phyloP scores from a whole-genome alignment of 1,140 invertebrate genomes.

The Amyelois transitella region DNA sequence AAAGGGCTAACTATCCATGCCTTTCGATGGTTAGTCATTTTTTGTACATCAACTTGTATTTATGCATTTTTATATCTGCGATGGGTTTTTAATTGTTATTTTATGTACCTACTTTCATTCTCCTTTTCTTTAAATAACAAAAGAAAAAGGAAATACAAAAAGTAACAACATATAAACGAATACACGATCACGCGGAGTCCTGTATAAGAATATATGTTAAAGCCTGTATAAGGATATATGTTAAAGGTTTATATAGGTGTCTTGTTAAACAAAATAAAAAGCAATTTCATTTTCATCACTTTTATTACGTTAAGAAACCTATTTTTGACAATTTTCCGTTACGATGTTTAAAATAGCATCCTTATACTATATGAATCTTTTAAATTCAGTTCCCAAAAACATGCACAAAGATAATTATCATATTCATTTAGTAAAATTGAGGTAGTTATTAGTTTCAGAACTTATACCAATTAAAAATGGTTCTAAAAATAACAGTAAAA shows the following conservation, averaged over 20 bases:
- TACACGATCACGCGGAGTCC: neutral
- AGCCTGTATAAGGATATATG: too few species aligned
- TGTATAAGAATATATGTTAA: neutral
- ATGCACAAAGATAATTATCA: conserved; percentile 71
- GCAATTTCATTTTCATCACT: conserved; percentile 41
- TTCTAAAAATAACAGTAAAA: conserved; percentile 66
- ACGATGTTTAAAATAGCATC: conserved; percentile 67
- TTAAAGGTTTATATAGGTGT: too few species aligned
- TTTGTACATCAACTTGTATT: too few species aligned
- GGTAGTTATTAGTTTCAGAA: conserved; percentile 73
- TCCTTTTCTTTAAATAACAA: too few species aligned
- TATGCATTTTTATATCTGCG: too few species aligned
- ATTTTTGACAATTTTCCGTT: conserved; percentile 68
- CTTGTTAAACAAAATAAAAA: conserved; percentile 24
- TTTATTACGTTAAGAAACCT: conserved; percentile 71
- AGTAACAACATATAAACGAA: neutral
- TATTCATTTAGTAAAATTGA: conserved; percentile 73
- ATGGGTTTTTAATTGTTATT: too few species aligned
- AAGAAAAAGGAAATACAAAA: neutral
- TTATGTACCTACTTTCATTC: too few species aligned
- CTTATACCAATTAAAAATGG: conserved; percentile 71
- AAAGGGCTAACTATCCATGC: too few species aligned
- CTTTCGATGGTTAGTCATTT: too few species aligned
- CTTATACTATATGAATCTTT: conserved; percentile 64
- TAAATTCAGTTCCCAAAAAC: conserved; percentile 67